phyloP scores from a whole-genome alignment of 2,888 invertebrate species.

The Polylopha cassiicola region DNA sequence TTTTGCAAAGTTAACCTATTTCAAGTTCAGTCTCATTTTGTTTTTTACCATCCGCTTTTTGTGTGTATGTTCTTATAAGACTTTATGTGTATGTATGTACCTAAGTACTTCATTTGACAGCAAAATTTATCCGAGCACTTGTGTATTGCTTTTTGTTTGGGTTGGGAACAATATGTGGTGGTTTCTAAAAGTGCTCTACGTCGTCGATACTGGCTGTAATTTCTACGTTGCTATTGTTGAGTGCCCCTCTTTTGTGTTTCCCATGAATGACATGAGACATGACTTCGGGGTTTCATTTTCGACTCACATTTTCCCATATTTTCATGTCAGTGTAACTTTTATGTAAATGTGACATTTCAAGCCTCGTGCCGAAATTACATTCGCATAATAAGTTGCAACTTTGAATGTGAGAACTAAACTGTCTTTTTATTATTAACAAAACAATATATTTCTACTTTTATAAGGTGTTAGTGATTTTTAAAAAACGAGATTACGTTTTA shows the following conservation, averaged over 20 bases:
- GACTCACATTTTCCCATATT: slow-evolving; percentile 28
- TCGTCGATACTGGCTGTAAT: slow-evolving; percentile 48
- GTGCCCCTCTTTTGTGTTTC: slow-evolving; percentile 43
- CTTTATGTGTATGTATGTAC: too few relatives aligned
- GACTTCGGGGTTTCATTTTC: slow-evolving; percentile 38
- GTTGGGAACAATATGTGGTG: slow-evolving; percentile 38
- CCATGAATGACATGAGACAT: slow-evolving; percentile 41
- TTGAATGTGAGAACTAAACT: too few relatives aligned
- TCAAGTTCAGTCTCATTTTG: too few relatives aligned
- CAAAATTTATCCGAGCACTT: too few relatives aligned
- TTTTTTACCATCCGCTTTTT: too few relatives aligned
- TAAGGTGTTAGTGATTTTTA: slow-evolving; percentile 1
- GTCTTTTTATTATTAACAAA: too few relatives aligned
- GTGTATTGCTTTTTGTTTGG: slow-evolving; percentile 43
- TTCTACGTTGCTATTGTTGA: slow-evolving; percentile 49
- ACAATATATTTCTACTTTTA: too few relatives aligned
- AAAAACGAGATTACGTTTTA: neutral
- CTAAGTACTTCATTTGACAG: too few relatives aligned
- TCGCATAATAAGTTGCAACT: too few relatives aligned
- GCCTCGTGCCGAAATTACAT: too few relatives aligned
- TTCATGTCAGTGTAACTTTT: slow-evolving; percentile 5
- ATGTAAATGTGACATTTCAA: neutral
- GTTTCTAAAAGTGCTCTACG: slow-evolving; percentile 45
- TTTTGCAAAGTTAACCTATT: too few relatives aligned
- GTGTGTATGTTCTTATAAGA: too few relatives aligned